Evolutionary conservation across 2,797 vertebrate species (phyloP), one percentile per base, ranked within the genome.

Genomic region (Lepilemur septentrionalis): DNA sequence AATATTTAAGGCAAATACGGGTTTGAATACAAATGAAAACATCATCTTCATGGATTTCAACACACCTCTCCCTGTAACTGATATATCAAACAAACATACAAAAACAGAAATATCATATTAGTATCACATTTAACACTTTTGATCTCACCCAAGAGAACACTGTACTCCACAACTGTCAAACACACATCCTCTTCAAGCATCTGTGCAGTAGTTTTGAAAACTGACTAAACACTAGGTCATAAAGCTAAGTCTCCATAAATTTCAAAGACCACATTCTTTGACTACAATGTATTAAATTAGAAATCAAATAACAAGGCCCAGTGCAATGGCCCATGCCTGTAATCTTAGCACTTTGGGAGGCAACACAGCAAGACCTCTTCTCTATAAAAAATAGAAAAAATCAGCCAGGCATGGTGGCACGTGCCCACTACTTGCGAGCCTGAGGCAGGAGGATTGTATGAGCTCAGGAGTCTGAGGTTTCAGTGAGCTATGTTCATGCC

Each of bases 211-310:
- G 48, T 88, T 91, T 79, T 50, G n/a, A 32, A 57, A 89, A 92
- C 46, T 73, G 70, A 92, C 46, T 73, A 63, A 83, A 92, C 55
- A 43, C 55, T 83, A 92, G 17, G 28, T 85, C 85, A 92, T 65
- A 95, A 78, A 92, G 80, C 20, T 95, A 43, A 61, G 80, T 92
- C 59, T 86, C 52, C 4, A 0, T 38, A 93, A 76, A 20, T 82
- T 95, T 95, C 69, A 92, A 90, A 82, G 76, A 73, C 41, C 25
- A 43, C 14, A 87, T 83, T 86, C 73, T 92, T 63, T 92, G 35
- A 95, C 32, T 61, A 87, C 12, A 91, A 52, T 28, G 4, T 13
- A 59, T 59, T 59, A 59, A 59, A 28, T 59, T 12, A 59, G 57
- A 59, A 25, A 59, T 59, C 57, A 59, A 59, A 59, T 59, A 59